Percentiles rank a stretch among this genome's conserved stretches.
These are phyloP conservation scores for Okapia johnstoni DNA, from an alignment of 2,113 vertebrate genomes.

Conservation along the genomic window DNA sequence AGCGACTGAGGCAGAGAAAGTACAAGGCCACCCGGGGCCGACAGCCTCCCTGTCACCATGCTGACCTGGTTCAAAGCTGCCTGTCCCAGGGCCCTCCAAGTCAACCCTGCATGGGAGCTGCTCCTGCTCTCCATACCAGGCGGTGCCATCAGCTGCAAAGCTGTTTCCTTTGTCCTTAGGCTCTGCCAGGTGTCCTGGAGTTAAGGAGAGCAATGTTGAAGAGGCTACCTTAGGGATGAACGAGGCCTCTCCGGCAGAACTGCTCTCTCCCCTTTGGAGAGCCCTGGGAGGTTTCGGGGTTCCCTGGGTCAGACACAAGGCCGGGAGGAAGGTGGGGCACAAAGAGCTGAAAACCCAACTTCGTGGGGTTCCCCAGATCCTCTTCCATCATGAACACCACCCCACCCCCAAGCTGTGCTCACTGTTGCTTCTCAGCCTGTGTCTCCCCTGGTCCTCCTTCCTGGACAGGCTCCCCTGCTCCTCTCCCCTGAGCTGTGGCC, in stretches of 20 bases:
- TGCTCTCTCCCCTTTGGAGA: background rate
- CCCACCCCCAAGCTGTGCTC: background rate
- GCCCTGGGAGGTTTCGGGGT: background rate
- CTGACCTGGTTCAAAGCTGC: background rate
- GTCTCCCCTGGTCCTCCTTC: background rate
- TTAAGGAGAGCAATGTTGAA: background rate
- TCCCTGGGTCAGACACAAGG: background rate
- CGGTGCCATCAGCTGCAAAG: background rate
- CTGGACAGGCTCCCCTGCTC: background rate
- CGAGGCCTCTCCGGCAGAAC: background rate
- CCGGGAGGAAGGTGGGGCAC: background rate
- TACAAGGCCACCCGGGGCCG: background rate
- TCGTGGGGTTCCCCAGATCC: background rate
- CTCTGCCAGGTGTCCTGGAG: background rate
- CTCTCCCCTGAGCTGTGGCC: background rate
- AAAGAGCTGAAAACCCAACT: background rate
- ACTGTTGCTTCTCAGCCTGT: background rate
- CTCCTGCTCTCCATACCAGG: background rate
- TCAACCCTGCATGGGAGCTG: fast-evolving
- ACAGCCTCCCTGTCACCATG: background rate
- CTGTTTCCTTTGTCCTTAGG: background rate
- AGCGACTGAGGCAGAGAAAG: background rate
- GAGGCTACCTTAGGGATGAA: background rate
- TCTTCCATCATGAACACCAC: background rate
- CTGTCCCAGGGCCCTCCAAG: background rate